These are phyloP conservation scores for Colinus virginianus DNA, from an alignment of 2,113 vertebrate genomes.

Conservation along the genomic window DNA sequence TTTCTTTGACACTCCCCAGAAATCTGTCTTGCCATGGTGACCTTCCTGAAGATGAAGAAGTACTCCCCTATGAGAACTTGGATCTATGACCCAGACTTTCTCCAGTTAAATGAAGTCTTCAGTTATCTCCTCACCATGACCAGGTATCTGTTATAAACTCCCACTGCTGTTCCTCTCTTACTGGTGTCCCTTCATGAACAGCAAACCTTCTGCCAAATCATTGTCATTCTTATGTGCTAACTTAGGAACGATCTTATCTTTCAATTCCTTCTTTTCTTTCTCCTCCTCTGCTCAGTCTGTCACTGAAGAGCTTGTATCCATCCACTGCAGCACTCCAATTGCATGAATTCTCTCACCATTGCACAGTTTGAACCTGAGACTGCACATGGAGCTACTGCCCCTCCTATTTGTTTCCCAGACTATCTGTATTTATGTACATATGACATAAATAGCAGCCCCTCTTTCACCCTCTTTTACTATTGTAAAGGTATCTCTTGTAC, in stretches of 20 bases:
- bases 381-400: not conserved
- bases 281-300: not conserved
- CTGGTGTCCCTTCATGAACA: not conserved
- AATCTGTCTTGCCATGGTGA: not conserved
- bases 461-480: not conserved
- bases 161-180: not conserved
- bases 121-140: not conserved
- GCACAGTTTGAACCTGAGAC: not conserved
- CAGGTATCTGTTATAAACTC: not conserved
- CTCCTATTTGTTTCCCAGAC: not conserved
- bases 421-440: not conserved
- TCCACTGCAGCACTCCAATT: not conserved
- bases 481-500: not conserved
- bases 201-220: not conserved
- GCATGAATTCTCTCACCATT: not conserved
- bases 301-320: not conserved
- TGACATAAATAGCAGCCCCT: not conserved
- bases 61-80: accelerated
- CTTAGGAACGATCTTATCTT: not conserved
- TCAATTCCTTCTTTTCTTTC: not conserved
- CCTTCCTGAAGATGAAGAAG: not conserved
- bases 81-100: not conserved
- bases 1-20: not conserved
- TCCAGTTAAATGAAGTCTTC: not conserved
- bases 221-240: not conserved